These are phyloP conservation scores for Halcyon malimbica DNA, from an alignment of 2,113 vertebrate species.

Conservation along the genomic window DNA sequence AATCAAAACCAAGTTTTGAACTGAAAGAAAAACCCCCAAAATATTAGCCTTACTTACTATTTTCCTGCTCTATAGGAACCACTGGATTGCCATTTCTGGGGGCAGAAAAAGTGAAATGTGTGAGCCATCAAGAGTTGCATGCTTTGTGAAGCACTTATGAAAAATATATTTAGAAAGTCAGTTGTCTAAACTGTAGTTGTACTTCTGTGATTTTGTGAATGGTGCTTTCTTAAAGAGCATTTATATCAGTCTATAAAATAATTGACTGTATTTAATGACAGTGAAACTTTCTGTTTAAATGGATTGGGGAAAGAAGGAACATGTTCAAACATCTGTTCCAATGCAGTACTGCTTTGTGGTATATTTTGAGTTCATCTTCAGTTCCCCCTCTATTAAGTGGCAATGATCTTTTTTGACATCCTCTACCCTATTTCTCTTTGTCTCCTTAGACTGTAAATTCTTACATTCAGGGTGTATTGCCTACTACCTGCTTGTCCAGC, in stretches of 20 bases:
- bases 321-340: background rate
- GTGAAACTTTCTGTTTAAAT: background rate
- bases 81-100: slow-evolving; percentile 86
- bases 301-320: background rate
- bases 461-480: background rate
- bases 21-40: background rate
- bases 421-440: background rate
- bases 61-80: slow-evolving; percentile 81
- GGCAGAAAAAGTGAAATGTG: slow-evolving; percentile 63
- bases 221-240: background rate
- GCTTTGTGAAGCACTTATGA: slow-evolving; percentile 28
- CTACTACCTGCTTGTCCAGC: background rate
- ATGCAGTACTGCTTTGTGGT: background rate
- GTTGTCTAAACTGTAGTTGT: background rate
- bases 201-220: background rate
- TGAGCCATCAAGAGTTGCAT: background rate
- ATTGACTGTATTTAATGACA: background rate
- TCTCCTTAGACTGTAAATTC: background rate
- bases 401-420: background rate
- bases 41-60: slow-evolving; percentile 76
- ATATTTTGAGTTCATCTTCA: background rate
- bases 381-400: background rate
- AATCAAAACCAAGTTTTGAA: slow-evolving; percentile 12
- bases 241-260: background rate
- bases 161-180: background rate